Base-by-base conservation (phyloP, 2,888 invertebrate genomes). In the Drosophila vallismaia region DNA sequence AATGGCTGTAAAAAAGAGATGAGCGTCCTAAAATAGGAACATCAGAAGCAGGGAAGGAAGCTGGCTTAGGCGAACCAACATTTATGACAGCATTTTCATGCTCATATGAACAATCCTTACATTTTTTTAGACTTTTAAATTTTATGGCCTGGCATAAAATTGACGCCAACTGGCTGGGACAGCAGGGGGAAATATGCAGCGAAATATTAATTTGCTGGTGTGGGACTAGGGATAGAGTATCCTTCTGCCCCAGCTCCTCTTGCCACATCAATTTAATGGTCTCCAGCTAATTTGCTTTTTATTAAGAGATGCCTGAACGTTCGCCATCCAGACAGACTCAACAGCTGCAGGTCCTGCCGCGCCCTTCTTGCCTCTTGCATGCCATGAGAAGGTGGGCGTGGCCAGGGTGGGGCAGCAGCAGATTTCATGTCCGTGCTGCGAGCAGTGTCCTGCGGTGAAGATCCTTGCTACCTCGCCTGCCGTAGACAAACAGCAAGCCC, bases 211-310 rank as follows among this genome's bases (percentile, higher is more conserved):
- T 66, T 67, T 66, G 19, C 19, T 19, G 8, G 52, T 9, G 52
- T 1, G 24, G 14, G 24, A 44, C 24, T 19, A 12, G 49, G n/a
- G 7, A 10, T 28, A 50, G 12, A 8, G 54, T 46, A 14, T 62
- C 44, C 56, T 56, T 40, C 8, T 6, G 49, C 26, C 28, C 38
- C 40, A 57, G 29, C 33, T 67, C 33, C 40, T 48, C 45, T 48
- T 70, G 64, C 55, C 54, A 69, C 76, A 82, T 72, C 67, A 85
- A 63, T 62, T 87, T 75, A 79, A 78, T 82, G 85, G 71, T 79
- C 77, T 73, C 66, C 59, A 76, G 82, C 86, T 76, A 82, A 87
- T 82, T 82, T 82, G 56, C 56, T 75, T 87, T 81, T 78, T 82
- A 87, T 82, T 85, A 75, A 75, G 71, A 70, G 69, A 68, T 40